phyloP scores from a whole-genome alignment of 2,113 vertebrate genomes.

The Poecile atricapillus region DNA sequence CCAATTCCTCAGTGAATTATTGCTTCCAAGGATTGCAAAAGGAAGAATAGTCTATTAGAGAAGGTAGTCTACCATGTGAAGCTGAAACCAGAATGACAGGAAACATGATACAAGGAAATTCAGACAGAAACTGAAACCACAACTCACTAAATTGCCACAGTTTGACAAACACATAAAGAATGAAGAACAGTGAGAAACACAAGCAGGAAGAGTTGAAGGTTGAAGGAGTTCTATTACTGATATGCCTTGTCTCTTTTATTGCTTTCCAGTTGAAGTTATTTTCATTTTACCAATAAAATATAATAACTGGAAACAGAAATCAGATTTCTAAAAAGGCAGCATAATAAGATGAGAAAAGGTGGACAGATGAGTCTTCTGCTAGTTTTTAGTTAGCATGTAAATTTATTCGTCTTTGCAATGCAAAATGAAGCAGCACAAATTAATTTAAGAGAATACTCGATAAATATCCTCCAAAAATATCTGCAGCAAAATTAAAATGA shows the following conservation, averaged over 20 bases:
- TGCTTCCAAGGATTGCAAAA: background rate
- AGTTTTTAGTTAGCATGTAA: background rate
- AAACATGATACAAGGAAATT: background rate
- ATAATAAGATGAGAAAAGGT: background rate
- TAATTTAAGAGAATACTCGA: background rate
- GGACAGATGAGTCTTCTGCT: background rate
- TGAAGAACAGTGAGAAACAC: background rate
- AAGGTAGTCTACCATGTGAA: background rate
- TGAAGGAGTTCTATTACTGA: background rate
- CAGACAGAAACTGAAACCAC: background rate
- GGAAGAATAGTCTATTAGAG: background rate
- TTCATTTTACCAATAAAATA: background rate
- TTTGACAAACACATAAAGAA: background rate
- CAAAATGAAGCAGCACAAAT: background rate
- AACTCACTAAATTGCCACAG: background rate
- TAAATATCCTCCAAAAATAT: background rate
- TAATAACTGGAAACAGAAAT: background rate
- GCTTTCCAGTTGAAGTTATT: background rate
- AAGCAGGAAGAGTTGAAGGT: background rate
- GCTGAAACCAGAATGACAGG: background rate
- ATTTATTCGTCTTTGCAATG: background rate
- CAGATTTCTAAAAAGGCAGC: background rate
- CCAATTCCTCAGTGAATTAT: background rate
- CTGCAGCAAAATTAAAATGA: background rate
- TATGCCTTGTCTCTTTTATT: background rate